Percentiles rank a stretch among this genome's conserved stretches.
phyloP scores from a whole-genome alignment of 2,888 invertebrate genomes.

The Uropetala carovei region DNA sequence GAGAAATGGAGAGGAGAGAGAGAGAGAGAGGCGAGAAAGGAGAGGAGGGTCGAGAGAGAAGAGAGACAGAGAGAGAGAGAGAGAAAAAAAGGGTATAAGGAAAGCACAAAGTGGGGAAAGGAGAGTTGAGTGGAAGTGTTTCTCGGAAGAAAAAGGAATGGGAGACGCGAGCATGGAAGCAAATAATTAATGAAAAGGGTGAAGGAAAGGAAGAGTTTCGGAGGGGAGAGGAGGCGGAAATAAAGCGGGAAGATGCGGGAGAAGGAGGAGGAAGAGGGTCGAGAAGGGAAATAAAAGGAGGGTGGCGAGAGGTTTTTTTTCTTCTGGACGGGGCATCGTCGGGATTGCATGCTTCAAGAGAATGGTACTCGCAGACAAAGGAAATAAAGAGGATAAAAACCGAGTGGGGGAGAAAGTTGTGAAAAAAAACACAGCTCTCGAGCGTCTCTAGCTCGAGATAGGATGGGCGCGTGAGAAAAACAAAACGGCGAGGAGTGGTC shows the following conservation, averaged over 20 bases:
- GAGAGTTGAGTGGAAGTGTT: constrained; percentile 1
- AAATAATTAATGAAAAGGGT: constrained; percentile 23
- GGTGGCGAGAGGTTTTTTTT: not conserved
- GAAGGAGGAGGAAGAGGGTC: not conserved
- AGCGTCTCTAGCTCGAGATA: not conserved
- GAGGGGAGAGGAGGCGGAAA: not conserved
- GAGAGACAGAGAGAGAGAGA: constrained; percentile 33
- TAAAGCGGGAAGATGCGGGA: not conserved
- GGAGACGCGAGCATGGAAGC: constrained; percentile 2
- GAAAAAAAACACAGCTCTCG: not conserved
- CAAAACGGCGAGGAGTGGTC: no score
- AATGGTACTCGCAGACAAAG: constrained; percentile 14
- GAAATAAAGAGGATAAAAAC: not conserved
- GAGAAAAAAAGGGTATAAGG: not conserved
- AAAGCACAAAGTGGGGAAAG: not conserved
- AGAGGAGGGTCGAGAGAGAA: not conserved
- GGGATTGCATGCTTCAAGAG: not conserved
- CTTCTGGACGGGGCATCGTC: not conserved
- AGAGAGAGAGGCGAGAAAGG: not conserved
- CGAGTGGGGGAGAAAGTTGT: constrained; percentile 1
- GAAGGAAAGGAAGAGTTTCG: not conserved
- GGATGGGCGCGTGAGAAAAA: not conserved
- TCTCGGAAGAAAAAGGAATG: not conserved
- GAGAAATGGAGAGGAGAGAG: constrained; percentile 1
- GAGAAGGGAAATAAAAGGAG: not conserved